These are phyloP conservation scores for Eubasilissa regina DNA, from an alignment of 1,140 invertebrate genomes.

Conservation along the genomic window DNA sequence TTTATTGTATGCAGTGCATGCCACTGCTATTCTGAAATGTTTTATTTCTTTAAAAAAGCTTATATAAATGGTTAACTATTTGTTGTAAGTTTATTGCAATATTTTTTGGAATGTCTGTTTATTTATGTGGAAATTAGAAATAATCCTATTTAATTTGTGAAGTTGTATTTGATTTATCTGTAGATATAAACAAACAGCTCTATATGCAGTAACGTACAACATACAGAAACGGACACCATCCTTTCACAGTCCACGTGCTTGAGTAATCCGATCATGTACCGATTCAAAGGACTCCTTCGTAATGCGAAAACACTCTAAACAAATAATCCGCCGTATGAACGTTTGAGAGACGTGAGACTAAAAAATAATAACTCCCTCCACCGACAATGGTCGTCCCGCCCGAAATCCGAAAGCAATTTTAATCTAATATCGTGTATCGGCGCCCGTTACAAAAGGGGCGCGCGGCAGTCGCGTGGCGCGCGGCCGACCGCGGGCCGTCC, in stretches of 20 bases:
- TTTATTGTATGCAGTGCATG: too few relatives aligned
- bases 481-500: background rate
- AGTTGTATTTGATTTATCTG: too few relatives aligned
- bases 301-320: slow-evolving; percentile 56
- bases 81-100: too few relatives aligned
- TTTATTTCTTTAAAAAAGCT: too few relatives aligned
- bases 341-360: slow-evolving; percentile 58
- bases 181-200: background rate
- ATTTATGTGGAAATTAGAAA: too few relatives aligned
- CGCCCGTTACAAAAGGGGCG: slow-evolving; percentile 52
- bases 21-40: too few relatives aligned
- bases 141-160: too few relatives aligned
- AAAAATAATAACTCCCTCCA: slow-evolving; percentile 48
- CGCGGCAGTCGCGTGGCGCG: slow-evolving; percentile 51
- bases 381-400: slow-evolving; percentile 2
- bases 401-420: slow-evolving; percentile 57
- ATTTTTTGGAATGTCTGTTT: too few relatives aligned
- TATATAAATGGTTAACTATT: too few relatives aligned
- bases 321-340: slow-evolving; percentile 58
- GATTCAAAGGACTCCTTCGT: slow-evolving; percentile 36
- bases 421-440: slow-evolving; percentile 57
- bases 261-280: slow-evolving; percentile 34
- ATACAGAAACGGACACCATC: slow-evolving; percentile 25
- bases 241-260: slow-evolving; percentile 10
- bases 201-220: too few relatives aligned